Evolutionary conservation across 2,113 vertebrate genomes (phyloP).

Genomic region (Tragelaphus strepsiceros): DNA sequence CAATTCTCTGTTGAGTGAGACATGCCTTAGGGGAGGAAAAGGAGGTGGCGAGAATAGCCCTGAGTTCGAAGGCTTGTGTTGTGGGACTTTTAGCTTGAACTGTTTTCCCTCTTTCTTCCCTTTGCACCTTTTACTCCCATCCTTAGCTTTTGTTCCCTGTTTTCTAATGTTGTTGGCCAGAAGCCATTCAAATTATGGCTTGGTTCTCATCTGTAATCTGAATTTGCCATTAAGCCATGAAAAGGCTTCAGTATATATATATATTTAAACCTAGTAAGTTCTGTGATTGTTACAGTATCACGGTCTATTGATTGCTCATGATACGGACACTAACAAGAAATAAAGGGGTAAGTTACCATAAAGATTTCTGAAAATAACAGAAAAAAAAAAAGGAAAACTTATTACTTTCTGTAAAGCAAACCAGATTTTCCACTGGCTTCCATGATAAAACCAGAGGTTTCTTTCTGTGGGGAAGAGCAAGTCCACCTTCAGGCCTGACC

Average conservation of each 20-base stretch:
- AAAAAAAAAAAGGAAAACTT: not conserved
- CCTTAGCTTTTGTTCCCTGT: not conserved
- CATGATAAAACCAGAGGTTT: not conserved
- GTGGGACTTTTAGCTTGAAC: not conserved
- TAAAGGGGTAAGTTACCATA: not conserved
- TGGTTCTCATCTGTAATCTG: not conserved
- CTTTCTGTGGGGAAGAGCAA: not conserved
- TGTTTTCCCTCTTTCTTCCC: not conserved
- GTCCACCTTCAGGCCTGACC: not conserved
- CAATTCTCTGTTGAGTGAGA: not conserved
- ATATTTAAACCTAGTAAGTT: not conserved
- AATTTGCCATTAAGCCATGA: not conserved
- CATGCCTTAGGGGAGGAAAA: not conserved
- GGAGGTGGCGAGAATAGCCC: not conserved
- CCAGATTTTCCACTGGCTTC: not conserved
- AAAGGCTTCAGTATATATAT: not conserved
- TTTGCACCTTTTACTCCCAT: no score
- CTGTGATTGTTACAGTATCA: not conserved
- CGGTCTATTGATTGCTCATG: not conserved
- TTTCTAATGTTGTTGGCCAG: not conserved
- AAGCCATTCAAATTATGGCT: not conserved
- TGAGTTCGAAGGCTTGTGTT: no score
- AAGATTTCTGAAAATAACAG: not conserved
- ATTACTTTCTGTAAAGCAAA: not conserved
- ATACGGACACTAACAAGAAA: not conserved